A percentile compares a stretch with the other conserved stretches of the same genome.
Evolutionary conservation across 1,140 invertebrate genomes (phyloP).

Genomic region (Episyrphus balteatus): DNA sequence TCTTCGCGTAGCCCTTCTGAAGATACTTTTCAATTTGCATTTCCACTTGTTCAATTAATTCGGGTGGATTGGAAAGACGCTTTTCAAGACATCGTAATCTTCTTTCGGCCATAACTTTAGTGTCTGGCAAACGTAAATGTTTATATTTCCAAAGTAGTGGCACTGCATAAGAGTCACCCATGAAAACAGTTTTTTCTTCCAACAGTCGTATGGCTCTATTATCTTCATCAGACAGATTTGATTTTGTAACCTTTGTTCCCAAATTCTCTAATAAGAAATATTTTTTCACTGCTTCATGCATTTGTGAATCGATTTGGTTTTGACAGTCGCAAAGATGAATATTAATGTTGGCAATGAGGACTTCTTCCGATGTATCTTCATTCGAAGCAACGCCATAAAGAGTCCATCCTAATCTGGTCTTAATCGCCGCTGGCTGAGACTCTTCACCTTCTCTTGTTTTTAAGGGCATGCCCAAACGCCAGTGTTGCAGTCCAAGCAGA

Average conservation of each 20-base stretch:
- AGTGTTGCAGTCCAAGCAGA: background rate
- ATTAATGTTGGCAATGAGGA: background rate
- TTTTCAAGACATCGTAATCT: constrained; percentile 1
- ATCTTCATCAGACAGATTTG: background rate
- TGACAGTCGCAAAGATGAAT: background rate
- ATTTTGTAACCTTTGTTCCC: background rate
- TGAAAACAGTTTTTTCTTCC: too few species aligned
- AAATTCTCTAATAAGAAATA: background rate
- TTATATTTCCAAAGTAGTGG: too few species aligned
- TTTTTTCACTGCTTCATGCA: background rate
- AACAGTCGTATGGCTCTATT: background rate
- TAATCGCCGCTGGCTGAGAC: background rate
- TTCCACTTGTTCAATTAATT: background rate
- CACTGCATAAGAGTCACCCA: too few species aligned
- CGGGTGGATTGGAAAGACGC: background rate
- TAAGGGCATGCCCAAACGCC: background rate
- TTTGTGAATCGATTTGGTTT: background rate
- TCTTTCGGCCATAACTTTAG: background rate
- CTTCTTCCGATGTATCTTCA: too few species aligned
- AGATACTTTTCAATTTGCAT: background rate
- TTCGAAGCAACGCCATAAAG: background rate
- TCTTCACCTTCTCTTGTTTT: background rate
- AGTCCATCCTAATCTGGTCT: background rate
- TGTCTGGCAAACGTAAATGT: background rate
- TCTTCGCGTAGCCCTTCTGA: background rate